Percentiles rank a stretch among this genome's conserved stretches.
Evolutionary conservation across 2,113 vertebrate species (phyloP).

Genomic region (Centropus bengalensis): DNA sequence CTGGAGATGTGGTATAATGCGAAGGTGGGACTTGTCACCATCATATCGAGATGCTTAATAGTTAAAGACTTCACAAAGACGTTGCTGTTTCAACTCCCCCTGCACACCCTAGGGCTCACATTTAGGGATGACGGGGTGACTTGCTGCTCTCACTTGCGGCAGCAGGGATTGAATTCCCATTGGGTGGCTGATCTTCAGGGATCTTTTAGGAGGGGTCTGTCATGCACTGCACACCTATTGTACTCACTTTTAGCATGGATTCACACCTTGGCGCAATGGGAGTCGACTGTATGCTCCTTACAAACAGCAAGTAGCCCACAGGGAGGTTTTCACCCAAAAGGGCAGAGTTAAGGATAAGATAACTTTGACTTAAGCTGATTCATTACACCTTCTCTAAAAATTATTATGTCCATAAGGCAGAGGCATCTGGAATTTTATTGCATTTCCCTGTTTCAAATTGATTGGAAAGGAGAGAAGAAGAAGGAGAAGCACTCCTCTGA

Average conservation of each 20-base stretch:
- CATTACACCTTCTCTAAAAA: neutral
- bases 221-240: neutral
- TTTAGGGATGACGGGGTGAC: neutral
- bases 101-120: neutral
- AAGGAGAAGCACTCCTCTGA: neutral
- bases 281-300: neutral
- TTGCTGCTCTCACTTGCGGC: neutral
- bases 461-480: neutral
- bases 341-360: neutral
- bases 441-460: neutral
- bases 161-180: neutral
- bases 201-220: neutral
- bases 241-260: neutral
- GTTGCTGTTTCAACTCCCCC: neutral
- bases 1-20: neutral
- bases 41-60: neutral
- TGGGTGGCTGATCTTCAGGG: neutral
- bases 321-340: neutral
- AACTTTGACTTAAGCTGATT: neutral
- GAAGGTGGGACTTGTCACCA: neutral
- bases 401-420: neutral
- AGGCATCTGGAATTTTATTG: slow-evolving; percentile 26
- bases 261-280: accelerated
- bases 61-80: neutral
- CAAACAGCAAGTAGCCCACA: neutral